phyloP scores from a whole-genome alignment of 2,113 vertebrate species.

The Puntigrus tetrazona region DNA sequence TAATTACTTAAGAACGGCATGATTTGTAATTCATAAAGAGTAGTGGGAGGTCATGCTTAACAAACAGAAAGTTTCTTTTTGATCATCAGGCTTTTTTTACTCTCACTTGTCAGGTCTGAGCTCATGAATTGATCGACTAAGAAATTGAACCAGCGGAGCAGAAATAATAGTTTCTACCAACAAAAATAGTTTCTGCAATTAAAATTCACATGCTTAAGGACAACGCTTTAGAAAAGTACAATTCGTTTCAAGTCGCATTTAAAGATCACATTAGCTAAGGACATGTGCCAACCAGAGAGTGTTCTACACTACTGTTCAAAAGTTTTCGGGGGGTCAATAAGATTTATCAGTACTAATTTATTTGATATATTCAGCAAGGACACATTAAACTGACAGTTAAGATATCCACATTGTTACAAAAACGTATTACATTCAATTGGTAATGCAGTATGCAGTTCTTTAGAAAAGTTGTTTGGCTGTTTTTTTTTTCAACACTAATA shows the following conservation, averaged over 20 bases:
- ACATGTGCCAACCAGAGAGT: not conserved
- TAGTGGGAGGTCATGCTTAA: conserved; percentile 9
- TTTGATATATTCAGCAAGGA: not conserved
- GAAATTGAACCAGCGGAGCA: not conserved
- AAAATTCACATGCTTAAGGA: not conserved
- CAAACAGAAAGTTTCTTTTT: not conserved
- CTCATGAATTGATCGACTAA: not conserved
- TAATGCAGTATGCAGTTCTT: not conserved
- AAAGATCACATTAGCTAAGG: not conserved
- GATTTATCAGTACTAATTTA: not conserved
- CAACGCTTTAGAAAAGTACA: not conserved
- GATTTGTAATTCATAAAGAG: not conserved
- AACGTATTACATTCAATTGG: not conserved
- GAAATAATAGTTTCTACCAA: not conserved
- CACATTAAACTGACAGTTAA: not conserved
- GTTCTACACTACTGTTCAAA: not conserved
- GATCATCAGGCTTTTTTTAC: not conserved
- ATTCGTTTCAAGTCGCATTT: not conserved
- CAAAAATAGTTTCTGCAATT: not conserved
- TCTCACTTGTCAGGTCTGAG: not conserved
- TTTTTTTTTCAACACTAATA: not conserved
- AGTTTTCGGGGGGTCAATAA: not conserved
- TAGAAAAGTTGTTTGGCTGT: not conserved
- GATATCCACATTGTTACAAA: not conserved
- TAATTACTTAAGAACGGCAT: not conserved